Conservation (phyloP, 2,797 vertebrate genomes). For the Hippoglossus hippoglossus region DNA sequence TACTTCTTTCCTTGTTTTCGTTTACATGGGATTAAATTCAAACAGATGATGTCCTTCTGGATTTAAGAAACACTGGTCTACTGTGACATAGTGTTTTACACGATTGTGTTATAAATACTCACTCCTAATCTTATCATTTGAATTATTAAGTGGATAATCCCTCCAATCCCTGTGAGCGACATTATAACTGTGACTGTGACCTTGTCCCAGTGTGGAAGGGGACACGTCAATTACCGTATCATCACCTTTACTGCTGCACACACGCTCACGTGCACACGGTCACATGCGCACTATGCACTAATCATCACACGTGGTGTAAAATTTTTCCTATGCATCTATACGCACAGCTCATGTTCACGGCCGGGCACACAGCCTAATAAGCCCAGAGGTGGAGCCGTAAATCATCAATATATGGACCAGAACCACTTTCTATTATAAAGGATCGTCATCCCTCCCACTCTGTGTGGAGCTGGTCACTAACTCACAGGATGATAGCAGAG, state of each 20-base stretch:
- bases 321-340: conserved; percentile 23
- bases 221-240: conserved; percentile 49
- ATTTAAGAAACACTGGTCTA: not conserved
- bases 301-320: conserved; percentile 46
- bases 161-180: conserved; percentile 12
- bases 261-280: not conserved
- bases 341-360: conserved; percentile 52
- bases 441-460: conserved; percentile 37
- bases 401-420: conserved; percentile 50
- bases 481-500: conserved; percentile 40
- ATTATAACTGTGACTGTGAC: conserved; percentile 40
- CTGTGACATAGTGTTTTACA: not conserved
- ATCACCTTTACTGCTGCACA: conserved; percentile 41
- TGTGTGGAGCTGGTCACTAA: conserved; percentile 36
- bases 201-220: conserved; percentile 60
- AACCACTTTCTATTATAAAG: conserved; percentile 51
- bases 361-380: conserved; percentile 49
- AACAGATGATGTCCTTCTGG: too few species aligned
- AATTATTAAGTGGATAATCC: conserved; percentile 15
- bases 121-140: not conserved
- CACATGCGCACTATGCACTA: conserved; percentile 13
- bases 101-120: not conserved
- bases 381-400: conserved; percentile 52
- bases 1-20: not conserved
- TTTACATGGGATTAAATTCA: not conserved